A percentile compares a stretch with the other conserved stretches of the same genome.
These are phyloP conservation scores for Jaculus jaculus DNA, from an alignment of 2,113 vertebrate species.

Conservation along the genomic window DNA sequence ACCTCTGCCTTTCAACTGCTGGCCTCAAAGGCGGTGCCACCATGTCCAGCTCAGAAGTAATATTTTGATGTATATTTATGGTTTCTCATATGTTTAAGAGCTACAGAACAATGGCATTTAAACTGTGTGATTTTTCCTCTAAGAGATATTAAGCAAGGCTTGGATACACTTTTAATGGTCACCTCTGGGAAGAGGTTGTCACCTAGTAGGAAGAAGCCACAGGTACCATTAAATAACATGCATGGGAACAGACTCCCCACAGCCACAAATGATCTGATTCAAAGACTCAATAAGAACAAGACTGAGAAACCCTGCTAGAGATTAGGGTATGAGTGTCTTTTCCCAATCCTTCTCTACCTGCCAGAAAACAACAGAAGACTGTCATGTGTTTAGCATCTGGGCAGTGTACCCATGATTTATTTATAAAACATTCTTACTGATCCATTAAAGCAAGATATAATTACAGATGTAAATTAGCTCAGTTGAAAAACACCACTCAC, in stretches of 20 bases:
- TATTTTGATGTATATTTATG: neutral
- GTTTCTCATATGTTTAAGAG: neutral
- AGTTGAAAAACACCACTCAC: constrained; percentile 28
- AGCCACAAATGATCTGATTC: neutral
- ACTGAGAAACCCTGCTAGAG: neutral
- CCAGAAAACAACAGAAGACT: neutral
- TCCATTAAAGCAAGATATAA: constrained; percentile 11
- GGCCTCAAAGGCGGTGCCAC: too few relatives aligned
- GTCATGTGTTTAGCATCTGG: neutral
- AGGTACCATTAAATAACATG: neutral
- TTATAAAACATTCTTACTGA: constrained; percentile 8
- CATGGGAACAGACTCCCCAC: neutral
- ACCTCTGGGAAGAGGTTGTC: neutral
- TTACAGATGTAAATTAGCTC: constrained; percentile 27
- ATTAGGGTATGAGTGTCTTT: neutral
- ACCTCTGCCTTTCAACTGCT: too few relatives aligned
- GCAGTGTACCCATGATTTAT: neutral
- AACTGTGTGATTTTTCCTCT: neutral
- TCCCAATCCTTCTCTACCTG: neutral
- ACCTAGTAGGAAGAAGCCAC: neutral
- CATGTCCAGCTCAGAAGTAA: neutral
- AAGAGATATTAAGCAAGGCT: neutral
- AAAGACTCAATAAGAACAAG: neutral
- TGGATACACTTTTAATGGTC: neutral
- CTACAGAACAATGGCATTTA: neutral